phyloP scores from a whole-genome alignment of 2,888 invertebrate genomes.

The Strigamia maritima region DNA sequence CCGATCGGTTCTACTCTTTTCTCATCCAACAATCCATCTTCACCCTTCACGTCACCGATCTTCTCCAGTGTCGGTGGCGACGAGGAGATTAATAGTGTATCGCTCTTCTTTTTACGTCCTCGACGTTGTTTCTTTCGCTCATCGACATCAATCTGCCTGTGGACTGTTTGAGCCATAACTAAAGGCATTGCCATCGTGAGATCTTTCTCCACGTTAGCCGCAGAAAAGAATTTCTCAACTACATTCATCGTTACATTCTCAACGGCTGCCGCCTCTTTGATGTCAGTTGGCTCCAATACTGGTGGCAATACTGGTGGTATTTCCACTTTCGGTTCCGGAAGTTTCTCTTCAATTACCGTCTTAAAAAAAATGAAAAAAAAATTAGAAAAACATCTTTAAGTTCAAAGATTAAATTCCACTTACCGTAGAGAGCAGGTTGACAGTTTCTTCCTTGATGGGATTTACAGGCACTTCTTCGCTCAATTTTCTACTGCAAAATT shows the following conservation, averaged over 20 bases:
- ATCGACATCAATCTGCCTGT: not conserved
- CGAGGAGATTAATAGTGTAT: not conserved
- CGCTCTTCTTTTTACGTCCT: conserved; percentile 39
- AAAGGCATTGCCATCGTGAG: not conserved
- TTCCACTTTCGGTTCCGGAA: conserved; percentile 22
- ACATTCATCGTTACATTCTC: not conserved
- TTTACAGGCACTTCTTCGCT: not conserved
- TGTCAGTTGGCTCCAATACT: conserved; percentile 1
- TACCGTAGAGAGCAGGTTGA: not conserved
- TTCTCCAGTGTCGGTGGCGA: conserved; percentile 37
- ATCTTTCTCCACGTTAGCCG: not conserved
- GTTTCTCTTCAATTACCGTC: not conserved
- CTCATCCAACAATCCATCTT: conserved; percentile 34
- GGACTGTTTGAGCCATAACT: not conserved
- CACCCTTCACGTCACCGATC: conserved; percentile 26
- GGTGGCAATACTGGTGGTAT: conserved; percentile 36
- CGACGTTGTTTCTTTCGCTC: conserved; percentile 39
- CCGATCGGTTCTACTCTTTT: conserved; percentile 5
- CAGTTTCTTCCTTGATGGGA: not conserved
- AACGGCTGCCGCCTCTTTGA: not conserved
- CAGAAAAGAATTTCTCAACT: not conserved
- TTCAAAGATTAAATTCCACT: too few species aligned
- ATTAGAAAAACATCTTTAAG: too few species aligned
- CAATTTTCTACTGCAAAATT: not conserved
- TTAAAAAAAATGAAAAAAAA: too few species aligned